These are phyloP conservation scores for Nephila pilipes DNA, from an alignment of 1,140 invertebrate species.

Conservation along the genomic window DNA sequence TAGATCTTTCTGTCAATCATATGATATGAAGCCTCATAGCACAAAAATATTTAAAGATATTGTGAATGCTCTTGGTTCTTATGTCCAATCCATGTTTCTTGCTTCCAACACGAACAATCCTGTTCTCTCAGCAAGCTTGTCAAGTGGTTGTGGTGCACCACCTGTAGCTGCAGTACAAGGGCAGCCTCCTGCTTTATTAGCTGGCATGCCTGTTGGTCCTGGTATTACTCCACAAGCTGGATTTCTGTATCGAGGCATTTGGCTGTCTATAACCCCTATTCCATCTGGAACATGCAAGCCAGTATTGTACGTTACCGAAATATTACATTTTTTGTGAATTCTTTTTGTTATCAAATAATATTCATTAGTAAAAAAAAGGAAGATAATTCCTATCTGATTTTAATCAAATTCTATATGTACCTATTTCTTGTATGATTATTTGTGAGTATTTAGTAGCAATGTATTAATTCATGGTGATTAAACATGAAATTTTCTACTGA, in stretches of 20 bases:
- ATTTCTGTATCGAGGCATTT: conserved; percentile 95
- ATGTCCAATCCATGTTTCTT: conserved; percentile 96
- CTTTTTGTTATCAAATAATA: too few relatives aligned
- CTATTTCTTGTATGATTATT: too few relatives aligned
- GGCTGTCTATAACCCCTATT: conserved; percentile 93
- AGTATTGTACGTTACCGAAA: conserved; percentile 88
- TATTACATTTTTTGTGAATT: too few relatives aligned
- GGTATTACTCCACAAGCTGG: conserved; percentile 93
- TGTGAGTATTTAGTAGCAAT: too few relatives aligned
- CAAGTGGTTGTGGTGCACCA: conserved; percentile 68
- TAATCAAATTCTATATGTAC: too few relatives aligned
- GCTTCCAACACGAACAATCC: conserved; percentile 44
- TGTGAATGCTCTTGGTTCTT: conserved; percentile 95
- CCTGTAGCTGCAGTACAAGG: conserved; percentile 83
- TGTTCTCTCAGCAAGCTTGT: conserved; percentile 76
- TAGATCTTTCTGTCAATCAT: conserved; percentile 94
- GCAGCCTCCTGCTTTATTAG: conserved; percentile 86
- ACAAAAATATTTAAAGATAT: conserved; percentile 97
- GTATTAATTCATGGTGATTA: too few relatives aligned
- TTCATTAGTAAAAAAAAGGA: too few relatives aligned
- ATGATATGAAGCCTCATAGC: conserved; percentile 95
- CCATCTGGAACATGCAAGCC: conserved; percentile 89
- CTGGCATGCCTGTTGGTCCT: conserved; percentile 87
- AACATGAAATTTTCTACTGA: too few relatives aligned
- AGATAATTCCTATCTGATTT: too few relatives aligned